Conservation (phyloP, 2,113 vertebrate genomes). For the Cebus imitator region DNA sequence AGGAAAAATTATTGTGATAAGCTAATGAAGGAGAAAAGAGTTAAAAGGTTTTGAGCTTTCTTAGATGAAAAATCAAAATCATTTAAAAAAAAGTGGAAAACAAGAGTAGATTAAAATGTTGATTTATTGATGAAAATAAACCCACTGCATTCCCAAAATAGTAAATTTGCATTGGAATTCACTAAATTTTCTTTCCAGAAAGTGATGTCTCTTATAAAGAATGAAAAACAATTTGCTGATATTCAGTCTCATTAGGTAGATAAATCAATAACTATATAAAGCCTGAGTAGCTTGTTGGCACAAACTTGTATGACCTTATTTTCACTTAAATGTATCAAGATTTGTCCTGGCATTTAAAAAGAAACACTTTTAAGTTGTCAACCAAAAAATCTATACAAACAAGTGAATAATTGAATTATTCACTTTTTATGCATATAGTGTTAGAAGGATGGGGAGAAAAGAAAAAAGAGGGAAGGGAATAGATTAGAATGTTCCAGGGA, state of each 20-base stretch:
- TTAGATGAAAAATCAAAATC: background rate
- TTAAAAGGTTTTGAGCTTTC: background rate
- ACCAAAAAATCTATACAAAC: slow-evolving; percentile 66
- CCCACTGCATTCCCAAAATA: slow-evolving; percentile 22
- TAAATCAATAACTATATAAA: slow-evolving; percentile 84
- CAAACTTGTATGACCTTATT: slow-evolving; percentile 72
- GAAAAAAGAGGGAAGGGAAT: background rate
- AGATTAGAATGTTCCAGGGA: slow-evolving; percentile 46
- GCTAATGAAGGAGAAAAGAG: background rate
- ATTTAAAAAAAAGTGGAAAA: background rate
- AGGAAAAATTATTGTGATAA: background rate
- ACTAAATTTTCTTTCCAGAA: slow-evolving; percentile 71
- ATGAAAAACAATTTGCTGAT: slow-evolving; percentile 78
- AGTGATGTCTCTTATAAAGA: slow-evolving; percentile 70
- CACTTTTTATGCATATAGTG: background rate
- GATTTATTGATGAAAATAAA: slow-evolving; percentile 27
- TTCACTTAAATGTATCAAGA: slow-evolving; percentile 77
- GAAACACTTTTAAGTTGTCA: slow-evolving; percentile 53
- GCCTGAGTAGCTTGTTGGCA: slow-evolving; percentile 84
- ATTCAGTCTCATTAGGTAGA: slow-evolving; percentile 79
- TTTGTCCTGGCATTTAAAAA: slow-evolving; percentile 65
- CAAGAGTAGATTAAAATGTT: background rate
- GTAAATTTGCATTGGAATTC: slow-evolving; percentile 58
- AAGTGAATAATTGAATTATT: slow-evolving; percentile 66
- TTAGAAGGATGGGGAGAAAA: background rate